phyloP scores from a whole-genome alignment of 2,113 vertebrate species.

The Mustela lutreola region DNA sequence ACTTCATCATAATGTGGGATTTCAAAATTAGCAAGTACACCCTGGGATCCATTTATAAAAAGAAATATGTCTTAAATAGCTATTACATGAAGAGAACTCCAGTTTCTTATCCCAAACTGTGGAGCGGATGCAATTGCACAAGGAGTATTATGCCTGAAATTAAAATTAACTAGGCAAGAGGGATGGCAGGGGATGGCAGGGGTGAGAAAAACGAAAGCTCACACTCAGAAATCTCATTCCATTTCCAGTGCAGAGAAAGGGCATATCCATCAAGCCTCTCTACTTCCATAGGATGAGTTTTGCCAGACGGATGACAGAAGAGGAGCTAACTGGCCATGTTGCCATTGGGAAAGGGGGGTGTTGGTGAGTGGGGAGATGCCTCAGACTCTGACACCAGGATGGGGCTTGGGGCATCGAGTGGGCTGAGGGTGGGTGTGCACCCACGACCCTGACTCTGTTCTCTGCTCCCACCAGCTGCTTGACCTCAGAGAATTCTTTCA shows the following conservation, averaged over 20 bases:
- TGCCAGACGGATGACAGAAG: neutral
- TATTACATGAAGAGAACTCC: slow-evolving; percentile 23
- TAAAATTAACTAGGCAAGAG: neutral
- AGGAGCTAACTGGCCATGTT: neutral
- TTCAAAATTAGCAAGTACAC: slow-evolving; percentile 23
- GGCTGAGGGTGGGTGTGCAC: no score
- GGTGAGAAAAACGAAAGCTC: neutral
- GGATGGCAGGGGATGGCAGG: neutral
- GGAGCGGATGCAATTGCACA: neutral
- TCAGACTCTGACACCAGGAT: neutral
- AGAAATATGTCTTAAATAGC: neutral
- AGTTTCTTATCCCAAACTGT: neutral
- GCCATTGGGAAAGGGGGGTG: neutral
- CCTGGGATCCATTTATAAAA: neutral
- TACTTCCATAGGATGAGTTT: neutral
- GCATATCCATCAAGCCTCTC: neutral
- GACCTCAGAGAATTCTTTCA: neutral
- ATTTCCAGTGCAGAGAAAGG: neutral
- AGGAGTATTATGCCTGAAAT: slow-evolving; percentile 23
- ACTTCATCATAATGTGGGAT: neutral
- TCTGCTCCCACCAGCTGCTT: neutral
- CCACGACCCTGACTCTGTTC: neutral
- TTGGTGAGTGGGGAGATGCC: neutral
- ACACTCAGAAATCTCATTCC: neutral
- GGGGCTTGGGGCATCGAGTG: neutral